Conservation (phyloP, 2,888 invertebrate species). For the Nebria salina region DNA sequence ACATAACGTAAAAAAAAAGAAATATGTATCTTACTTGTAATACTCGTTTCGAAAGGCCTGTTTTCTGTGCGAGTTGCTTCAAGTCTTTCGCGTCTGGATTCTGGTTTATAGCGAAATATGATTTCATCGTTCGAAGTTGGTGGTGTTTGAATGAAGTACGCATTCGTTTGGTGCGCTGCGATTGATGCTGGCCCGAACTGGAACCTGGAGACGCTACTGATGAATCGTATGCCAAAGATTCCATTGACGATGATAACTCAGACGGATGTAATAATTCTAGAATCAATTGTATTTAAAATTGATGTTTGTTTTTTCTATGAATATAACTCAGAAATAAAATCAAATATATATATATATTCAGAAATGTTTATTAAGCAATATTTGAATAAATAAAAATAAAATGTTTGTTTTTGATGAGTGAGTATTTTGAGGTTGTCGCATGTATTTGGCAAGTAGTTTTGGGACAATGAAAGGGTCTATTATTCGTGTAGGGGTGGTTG, state of each 20-base stretch:
- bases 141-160: constrained; percentile 99
- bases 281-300: constrained; percentile 52
- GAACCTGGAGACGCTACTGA: constrained; percentile 77
- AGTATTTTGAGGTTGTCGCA: not conserved
- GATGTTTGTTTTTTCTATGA: not conserved
- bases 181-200: constrained; percentile 66
- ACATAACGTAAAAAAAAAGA: not conserved
- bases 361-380: too few relatives aligned
- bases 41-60: constrained; percentile 96
- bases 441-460: not conserved
- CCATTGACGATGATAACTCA: constrained; percentile 80
- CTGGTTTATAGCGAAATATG: constrained; percentile 98
- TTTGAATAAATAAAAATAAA: too few relatives aligned
- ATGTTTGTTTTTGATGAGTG: too few relatives aligned
- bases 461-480: not conserved
- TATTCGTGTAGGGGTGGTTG: not conserved
- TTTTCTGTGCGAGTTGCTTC: constrained; percentile 97
- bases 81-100: constrained; percentile 99
- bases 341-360: too few relatives aligned
- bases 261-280: constrained; percentile 79
- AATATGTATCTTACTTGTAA: constrained; percentile 79
- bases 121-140: constrained; percentile 98
- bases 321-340: too few relatives aligned
- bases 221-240: constrained; percentile 78
- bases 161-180: constrained; percentile 91